Conservation (phyloP, 2,113 vertebrate species). For the Etheostoma cragini region DNA sequence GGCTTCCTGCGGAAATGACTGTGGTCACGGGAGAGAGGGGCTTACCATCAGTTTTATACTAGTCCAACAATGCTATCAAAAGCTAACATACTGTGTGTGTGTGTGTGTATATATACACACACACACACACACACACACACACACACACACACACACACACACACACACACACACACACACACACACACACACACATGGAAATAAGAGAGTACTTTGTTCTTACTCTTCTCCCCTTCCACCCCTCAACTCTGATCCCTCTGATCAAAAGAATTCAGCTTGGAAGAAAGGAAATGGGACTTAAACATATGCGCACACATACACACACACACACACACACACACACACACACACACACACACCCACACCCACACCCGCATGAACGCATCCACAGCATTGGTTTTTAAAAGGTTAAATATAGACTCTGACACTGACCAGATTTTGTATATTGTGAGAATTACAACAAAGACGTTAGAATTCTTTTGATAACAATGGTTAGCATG, state of each 20-base stretch:
- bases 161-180: constrained; percentile 10
- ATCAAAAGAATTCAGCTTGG: constrained; percentile 69
- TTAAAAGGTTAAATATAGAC: constrained; percentile 63
- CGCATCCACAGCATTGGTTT: background rate
- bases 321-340: too few species aligned
- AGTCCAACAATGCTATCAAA: too few species aligned
- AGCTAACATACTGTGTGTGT: too few species aligned
- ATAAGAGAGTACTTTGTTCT: constrained; percentile 70
- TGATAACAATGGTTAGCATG: constrained; percentile 20
- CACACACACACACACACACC: background rate
- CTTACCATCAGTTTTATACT: constrained; percentile 9
- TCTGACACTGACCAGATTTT: constrained; percentile 56
- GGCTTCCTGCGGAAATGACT: constrained; percentile 80
- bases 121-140: constrained; percentile 12
- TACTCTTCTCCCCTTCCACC: constrained; percentile 4
- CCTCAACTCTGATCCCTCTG: constrained; percentile 50
- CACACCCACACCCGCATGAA: constrained; percentile 11
- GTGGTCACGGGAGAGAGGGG: constrained; percentile 61
- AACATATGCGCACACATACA: too few species aligned
- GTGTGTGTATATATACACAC: too few species aligned
- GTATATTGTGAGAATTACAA: constrained; percentile 20
- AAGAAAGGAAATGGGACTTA: constrained; percentile 66
- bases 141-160: constrained; percentile 31
- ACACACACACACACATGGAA: constrained; percentile 34
- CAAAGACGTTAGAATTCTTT: background rate